Percentiles rank a stretch among this genome's conserved stretches.
These are phyloP conservation scores for Turritopsis rubra DNA, from an alignment of 30 jellyfish, hydroid and myxozoan genomes.

Conservation along the genomic window DNA sequence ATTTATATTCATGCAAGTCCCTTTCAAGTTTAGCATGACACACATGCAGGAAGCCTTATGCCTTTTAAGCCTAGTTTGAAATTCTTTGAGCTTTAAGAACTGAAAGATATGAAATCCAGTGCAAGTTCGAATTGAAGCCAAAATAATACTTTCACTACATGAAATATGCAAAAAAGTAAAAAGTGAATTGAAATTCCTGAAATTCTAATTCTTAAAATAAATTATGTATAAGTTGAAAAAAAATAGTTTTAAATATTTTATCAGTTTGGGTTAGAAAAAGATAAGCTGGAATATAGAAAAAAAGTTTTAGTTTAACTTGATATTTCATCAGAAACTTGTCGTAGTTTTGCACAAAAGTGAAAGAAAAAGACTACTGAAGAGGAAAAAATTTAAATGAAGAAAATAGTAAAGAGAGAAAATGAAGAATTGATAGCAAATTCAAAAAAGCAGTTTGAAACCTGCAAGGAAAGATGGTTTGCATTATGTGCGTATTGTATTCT, in stretches of 20 bases:
- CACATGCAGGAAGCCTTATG: too few relatives aligned
- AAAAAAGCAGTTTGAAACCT: neutral
- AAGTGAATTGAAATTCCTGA: neutral
- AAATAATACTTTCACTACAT: neutral
- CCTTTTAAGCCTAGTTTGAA: too few relatives aligned
- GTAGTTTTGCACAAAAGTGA: neutral
- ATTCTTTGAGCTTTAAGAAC: too few relatives aligned
- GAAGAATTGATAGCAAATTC: neutral
- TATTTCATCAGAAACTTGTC: neutral
- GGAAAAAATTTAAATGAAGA: neutral
- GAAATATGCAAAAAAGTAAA: neutral
- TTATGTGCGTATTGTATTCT: conserved; percentile 53
- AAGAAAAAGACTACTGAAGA: neutral
- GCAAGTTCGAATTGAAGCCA: neutral
- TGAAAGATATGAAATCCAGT: too few relatives aligned
- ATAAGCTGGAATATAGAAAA: neutral
- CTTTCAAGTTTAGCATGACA: too few relatives aligned
- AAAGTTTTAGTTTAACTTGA: neutral
- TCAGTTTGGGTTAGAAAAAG: neutral
- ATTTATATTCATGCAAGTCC: too few relatives aligned
- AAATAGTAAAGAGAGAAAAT: neutral
- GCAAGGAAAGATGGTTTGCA: conserved; percentile 54
- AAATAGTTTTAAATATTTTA: too few relatives aligned
- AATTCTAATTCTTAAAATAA: neutral
- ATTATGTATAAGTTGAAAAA: neutral